Percentiles rank a stretch among this genome's conserved stretches.
Conservation (phyloP, 2,888 invertebrate species). For the Dione juno region DNA sequence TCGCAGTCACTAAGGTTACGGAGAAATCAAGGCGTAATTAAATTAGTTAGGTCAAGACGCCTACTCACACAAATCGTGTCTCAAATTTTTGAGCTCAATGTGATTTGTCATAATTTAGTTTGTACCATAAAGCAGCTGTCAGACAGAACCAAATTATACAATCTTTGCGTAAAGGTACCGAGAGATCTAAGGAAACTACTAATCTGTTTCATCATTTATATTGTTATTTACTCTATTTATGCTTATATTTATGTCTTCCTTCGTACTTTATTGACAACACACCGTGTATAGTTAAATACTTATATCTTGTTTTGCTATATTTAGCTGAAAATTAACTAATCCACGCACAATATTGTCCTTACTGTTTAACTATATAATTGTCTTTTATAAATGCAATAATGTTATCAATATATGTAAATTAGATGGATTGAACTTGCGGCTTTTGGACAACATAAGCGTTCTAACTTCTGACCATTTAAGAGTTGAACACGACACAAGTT, state of each 20-base stretch:
- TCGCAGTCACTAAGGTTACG: neutral
- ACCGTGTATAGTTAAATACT: neutral
- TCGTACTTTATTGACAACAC: too few species aligned
- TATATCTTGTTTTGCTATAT: too few species aligned
- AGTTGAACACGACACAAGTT: too few species aligned
- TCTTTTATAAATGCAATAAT: too few species aligned
- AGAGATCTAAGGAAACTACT: slow-evolving; percentile 28
- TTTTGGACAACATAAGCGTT: too few species aligned
- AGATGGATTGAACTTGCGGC: too few species aligned
- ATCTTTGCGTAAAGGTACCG: slow-evolving; percentile 5
- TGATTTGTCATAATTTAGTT: slow-evolving; percentile 44
- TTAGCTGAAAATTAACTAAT: too few species aligned
- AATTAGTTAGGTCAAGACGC: slow-evolving; percentile 40
- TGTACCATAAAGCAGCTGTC: slow-evolving; percentile 36
- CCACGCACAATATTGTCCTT: too few species aligned
- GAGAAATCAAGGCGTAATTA: slow-evolving; percentile 34
- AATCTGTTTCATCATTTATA: slow-evolving; percentile 30
- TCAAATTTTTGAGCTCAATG: slow-evolving; percentile 38
- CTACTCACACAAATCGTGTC: slow-evolving; percentile 33
- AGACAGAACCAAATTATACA: slow-evolving; percentile 22
- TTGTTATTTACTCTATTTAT: slow-evolving; percentile 17
- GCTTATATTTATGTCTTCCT: neutral
- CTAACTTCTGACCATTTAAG: too few species aligned
- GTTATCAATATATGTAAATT: too few species aligned
- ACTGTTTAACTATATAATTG: too few species aligned